phyloP scores from a whole-genome alignment of 2,113 vertebrate genomes.

The Colinus virginianus region DNA sequence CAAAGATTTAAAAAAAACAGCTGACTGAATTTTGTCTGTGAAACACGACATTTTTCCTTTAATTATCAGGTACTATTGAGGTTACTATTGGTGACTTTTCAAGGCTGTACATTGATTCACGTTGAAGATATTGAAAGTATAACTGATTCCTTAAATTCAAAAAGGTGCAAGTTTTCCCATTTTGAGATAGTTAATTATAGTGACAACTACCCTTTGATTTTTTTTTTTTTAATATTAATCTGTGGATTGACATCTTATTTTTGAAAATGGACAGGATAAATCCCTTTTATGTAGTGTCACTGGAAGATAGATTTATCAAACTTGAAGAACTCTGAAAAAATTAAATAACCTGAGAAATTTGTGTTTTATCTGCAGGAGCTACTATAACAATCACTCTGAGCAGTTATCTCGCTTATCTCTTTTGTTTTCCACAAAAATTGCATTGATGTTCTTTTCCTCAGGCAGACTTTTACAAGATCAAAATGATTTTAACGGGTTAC shows the following conservation, averaged over 20 bases:
- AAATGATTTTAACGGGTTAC: neutral
- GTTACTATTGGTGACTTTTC: neutral
- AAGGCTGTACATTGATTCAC: neutral
- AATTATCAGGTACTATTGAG: neutral
- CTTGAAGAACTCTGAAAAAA: neutral
- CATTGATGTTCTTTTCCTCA: neutral
- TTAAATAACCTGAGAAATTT: neutral
- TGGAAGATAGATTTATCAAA: neutral
- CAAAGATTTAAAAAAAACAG: neutral
- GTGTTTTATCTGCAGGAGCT: neutral
- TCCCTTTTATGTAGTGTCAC: accelerated
- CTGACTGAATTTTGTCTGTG: neutral
- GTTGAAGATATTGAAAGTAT: neutral
- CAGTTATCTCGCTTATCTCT: neutral
- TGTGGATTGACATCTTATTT: neutral
- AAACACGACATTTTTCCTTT: neutral
- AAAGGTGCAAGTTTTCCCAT: neutral
- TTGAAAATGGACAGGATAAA: neutral
- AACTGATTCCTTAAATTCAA: neutral
- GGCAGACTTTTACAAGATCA: neutral
- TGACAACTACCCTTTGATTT: neutral
- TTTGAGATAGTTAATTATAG: neutral
- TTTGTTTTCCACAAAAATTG: neutral
- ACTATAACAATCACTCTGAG: neutral
- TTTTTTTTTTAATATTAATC: neutral